These are phyloP conservation scores for Anorthoa munda DNA, from an alignment of 2,888 invertebrate genomes.

Conservation along the genomic window DNA sequence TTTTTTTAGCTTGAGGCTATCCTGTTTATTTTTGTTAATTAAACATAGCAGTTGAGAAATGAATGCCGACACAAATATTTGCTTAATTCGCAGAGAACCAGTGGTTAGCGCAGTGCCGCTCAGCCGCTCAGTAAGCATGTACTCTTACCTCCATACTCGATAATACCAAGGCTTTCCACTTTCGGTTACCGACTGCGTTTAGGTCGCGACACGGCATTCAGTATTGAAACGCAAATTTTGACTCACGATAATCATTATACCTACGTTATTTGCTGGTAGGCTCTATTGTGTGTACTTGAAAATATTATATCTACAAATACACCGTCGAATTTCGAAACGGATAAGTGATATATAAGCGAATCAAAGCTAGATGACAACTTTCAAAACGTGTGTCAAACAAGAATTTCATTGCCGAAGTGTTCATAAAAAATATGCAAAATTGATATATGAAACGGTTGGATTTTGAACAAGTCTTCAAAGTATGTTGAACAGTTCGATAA, in stretches of 20 bases:
- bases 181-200: conserved; percentile 80
- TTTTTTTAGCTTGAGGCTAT: conserved; percentile 21
- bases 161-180: conserved; percentile 89
- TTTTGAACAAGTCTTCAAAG: conserved; percentile 35
- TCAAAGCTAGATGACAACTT: conserved; percentile 55
- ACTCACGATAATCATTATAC: conserved; percentile 61
- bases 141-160: conserved; percentile 79
- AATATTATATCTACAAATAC: background rate
- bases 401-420: conserved; percentile 56
- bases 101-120: conserved; percentile 72
- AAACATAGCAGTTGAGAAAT: conserved; percentile 62
- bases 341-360: conserved; percentile 35
- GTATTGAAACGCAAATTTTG: conserved; percentile 75
- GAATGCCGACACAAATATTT: conserved; percentile 77
- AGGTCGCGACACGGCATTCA: conserved; percentile 72
- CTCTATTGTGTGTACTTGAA: conserved; percentile 33
- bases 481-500: conserved; percentile 40
- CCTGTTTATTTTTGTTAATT: conserved; percentile 51
- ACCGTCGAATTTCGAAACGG: conserved; percentile 27
- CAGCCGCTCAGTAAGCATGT: conserved; percentile 80
- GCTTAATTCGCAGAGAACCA: conserved; percentile 75
- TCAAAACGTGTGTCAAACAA: conserved; percentile 55
- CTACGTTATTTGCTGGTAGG: conserved; percentile 42
- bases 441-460: conserved; percentile 19
- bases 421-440: conserved; percentile 49